Evolutionary conservation across 2,888 invertebrate species (phyloP).

Genomic region (Chymomyza procnemis): DNA sequence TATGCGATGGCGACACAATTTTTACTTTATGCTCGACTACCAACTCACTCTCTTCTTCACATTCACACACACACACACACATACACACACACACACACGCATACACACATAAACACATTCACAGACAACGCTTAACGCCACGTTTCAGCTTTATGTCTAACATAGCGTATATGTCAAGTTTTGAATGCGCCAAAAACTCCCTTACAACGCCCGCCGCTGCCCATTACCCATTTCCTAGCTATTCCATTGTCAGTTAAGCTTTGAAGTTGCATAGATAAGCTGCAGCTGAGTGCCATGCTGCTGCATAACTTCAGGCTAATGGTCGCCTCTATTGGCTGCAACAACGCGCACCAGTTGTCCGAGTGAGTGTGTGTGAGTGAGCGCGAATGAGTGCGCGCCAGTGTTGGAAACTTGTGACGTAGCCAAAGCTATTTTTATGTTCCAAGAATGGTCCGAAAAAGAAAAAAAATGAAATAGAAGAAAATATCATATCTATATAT

Average conservation of each 20-base stretch:
- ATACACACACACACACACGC: conserved; percentile 14
- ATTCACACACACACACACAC: conserved; percentile 12
- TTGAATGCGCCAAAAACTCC: conserved; percentile 21
- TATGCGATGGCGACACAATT: conserved; percentile 61
- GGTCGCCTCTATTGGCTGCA: conserved; percentile 29
- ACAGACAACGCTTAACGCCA: conserved; percentile 35
- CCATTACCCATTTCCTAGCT: neutral
- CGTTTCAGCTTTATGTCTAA: conserved; percentile 51
- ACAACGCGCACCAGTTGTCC: neutral
- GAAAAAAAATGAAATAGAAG: neutral
- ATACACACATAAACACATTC: conserved; percentile 5
- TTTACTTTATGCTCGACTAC: conserved; percentile 51
- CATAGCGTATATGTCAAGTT: conserved; percentile 39
- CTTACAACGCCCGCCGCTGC: neutral
- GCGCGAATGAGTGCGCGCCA: neutral
- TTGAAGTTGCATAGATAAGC: conserved; percentile 65
- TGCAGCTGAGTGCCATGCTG: conserved; percentile 36
- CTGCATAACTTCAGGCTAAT: conserved; percentile 64
- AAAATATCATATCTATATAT: neutral
- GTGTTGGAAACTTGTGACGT: conserved; percentile 47
- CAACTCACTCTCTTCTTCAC: neutral
- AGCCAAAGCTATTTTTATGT: conserved; percentile 25
- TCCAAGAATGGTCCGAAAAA: neutral
- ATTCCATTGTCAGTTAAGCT: conserved; percentile 60
- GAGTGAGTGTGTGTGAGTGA: neutral